Evolutionary conservation across 2,113 vertebrate species (phyloP).

Genomic region (Syngnathus scovelli): DNA sequence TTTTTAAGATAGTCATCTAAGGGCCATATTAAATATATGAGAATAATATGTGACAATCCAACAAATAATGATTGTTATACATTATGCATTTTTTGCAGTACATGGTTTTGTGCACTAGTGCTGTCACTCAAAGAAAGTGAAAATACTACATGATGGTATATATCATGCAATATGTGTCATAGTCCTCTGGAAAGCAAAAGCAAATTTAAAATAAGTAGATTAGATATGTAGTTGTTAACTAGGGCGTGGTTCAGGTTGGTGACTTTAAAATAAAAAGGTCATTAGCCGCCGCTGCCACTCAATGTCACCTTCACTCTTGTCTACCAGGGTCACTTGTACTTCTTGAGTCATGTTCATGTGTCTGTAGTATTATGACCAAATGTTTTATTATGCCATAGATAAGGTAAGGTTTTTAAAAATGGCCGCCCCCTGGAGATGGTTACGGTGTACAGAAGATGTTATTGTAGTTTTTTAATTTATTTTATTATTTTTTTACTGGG

Average conservation of each 20-base stretch:
- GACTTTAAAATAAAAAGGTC: slow-evolving; percentile 42
- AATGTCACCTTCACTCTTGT: slow-evolving; percentile 68
- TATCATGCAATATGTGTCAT: neutral
- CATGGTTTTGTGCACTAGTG: neutral
- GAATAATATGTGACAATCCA: neutral
- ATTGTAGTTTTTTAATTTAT: no score
- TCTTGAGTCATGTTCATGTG: neutral
- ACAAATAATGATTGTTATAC: neutral
- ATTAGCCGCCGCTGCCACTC: slow-evolving; percentile 26
- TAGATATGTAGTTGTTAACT: no score
- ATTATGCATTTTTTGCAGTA: neutral
- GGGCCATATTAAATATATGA: neutral
- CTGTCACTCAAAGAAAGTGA: neutral
- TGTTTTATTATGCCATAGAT: neutral
- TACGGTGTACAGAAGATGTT: no score
- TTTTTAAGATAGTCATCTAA: no score
- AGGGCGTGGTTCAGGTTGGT: neutral
- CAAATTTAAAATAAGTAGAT: neutral
- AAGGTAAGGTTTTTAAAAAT: neutral
- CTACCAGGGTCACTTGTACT: neutral
- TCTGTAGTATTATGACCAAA: no score
- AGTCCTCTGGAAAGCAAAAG: neutral
- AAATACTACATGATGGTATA: no score
- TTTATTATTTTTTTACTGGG: no score
- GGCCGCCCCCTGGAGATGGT: no score